phyloP scores from a whole-genome alignment of 2,888 invertebrate genomes.

The Lucinisca nassula region DNA sequence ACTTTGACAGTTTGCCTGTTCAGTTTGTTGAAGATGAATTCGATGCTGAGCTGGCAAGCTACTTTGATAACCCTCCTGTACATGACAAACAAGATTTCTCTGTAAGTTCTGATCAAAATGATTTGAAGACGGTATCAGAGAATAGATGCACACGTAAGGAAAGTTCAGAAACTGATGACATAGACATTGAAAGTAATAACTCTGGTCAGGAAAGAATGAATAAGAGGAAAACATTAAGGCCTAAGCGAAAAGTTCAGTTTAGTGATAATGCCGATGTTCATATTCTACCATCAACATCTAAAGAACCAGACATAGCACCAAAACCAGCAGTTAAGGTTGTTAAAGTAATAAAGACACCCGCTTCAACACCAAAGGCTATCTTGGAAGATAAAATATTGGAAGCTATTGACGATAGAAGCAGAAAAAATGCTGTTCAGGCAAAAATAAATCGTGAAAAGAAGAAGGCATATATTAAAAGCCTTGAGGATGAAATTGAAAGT shows the following conservation, averaged over 20 bases:
- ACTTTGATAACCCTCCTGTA: constrained; percentile 24
- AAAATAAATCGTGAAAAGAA: constrained; percentile 85
- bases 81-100: not conserved
- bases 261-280: constrained; percentile 2
- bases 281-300: constrained; percentile 16
- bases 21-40: constrained; percentile 23
- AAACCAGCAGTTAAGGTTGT: constrained; percentile 73
- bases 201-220: constrained; percentile 16
- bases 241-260: not conserved
- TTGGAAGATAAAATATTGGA: constrained; percentile 69
- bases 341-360: constrained; percentile 73
- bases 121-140: not conserved
- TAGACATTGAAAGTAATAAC: not conserved
- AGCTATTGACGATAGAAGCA: constrained; percentile 79
- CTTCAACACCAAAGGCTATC: constrained; percentile 41
- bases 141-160: not conserved
- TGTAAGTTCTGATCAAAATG: not conserved
- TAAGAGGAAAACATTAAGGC: not conserved
- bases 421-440: constrained; percentile 84
- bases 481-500: constrained; percentile 79
- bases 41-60: constrained; percentile 39
- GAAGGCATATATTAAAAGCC: constrained; percentile 81
- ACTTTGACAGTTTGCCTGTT: constrained; percentile 16
- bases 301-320: not conserved
- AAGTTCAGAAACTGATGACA: not conserved